A percentile compares a stretch with the other conserved stretches of the same genome.
phyloP scores from a whole-genome alignment of 2,113 vertebrate genomes.

The Argyrosomus japonicus region DNA sequence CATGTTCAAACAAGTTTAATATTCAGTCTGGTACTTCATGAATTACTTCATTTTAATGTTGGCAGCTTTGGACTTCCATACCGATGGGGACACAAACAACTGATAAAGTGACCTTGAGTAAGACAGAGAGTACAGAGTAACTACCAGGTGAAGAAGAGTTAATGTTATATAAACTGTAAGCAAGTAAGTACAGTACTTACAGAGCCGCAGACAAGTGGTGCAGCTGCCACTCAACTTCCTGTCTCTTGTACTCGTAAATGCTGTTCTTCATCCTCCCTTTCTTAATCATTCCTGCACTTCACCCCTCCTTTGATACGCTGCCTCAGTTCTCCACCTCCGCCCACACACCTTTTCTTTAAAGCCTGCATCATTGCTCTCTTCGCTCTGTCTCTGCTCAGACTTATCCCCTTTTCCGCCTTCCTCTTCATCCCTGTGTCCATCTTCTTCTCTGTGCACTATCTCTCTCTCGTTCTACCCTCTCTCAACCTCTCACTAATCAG shows the following conservation, averaged over 20 bases:
- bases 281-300: conserved; percentile 68
- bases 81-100: background rate
- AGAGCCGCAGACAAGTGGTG: conserved; percentile 28
- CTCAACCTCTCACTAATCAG: conserved; percentile 64
- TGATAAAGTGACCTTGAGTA: background rate
- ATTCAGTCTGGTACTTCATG: background rate
- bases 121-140: background rate
- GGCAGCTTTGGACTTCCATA: background rate
- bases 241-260: conserved; percentile 44
- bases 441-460: conserved; percentile 39
- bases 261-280: conserved; percentile 59
- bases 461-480: conserved; percentile 30
- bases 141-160: background rate
- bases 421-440: conserved; percentile 46
- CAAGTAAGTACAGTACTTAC: background rate
- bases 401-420: conserved; percentile 21
- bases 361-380: conserved; percentile 46
- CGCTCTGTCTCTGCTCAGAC: conserved; percentile 33
- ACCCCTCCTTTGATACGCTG: conserved; percentile 61
- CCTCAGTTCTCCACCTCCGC: conserved; percentile 68
- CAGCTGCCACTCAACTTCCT: conserved; percentile 35
- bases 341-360: conserved; percentile 58
- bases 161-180: conserved; percentile 15
- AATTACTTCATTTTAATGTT: background rate
- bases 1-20: background rate